Evolutionary conservation across 2,888 invertebrate genomes (phyloP).

Genomic region (Synergus gifuensis): DNA sequence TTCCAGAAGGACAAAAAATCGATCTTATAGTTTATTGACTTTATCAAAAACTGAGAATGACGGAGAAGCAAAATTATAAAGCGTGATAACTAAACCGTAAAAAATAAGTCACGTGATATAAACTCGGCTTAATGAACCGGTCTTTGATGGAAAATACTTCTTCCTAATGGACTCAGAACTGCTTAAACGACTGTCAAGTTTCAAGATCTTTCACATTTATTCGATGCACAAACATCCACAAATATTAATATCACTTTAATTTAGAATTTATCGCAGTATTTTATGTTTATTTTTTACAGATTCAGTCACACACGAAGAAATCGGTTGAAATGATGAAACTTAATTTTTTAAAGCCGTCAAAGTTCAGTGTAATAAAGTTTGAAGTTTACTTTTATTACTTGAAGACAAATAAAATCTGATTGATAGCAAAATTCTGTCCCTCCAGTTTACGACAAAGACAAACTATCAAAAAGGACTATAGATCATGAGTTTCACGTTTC

Average conservation of each 20-base stretch:
- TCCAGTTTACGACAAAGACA: slow-evolving; percentile 17
- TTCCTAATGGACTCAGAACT: slow-evolving; percentile 33
- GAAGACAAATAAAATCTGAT: slow-evolving; percentile 16
- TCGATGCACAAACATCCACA: slow-evolving; percentile 2
- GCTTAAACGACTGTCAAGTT: slow-evolving; percentile 35
- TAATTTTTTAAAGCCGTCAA: no score
- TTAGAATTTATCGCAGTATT: neutral
- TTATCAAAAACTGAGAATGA: neutral
- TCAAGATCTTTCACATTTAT: slow-evolving; percentile 6
- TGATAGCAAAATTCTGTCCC: slow-evolving; percentile 7
- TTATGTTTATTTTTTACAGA: neutral
- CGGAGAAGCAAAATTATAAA: slow-evolving; percentile 22
- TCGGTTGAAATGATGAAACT: neutral
- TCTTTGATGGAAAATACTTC: slow-evolving; percentile 8
- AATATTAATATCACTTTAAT: neutral
- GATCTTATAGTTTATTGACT: neutral
- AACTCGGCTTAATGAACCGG: slow-evolving; percentile 29
- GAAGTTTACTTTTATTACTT: neutral
- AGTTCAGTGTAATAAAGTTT: neutral
- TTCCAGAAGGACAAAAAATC: neutral
- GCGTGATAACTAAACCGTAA: slow-evolving; percentile 13
- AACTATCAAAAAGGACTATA: slow-evolving; percentile 12
- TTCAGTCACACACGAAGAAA: neutral
- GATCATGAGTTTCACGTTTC: slow-evolving; percentile 32
- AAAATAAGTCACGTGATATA: slow-evolving; percentile 7